Percentiles rank a stretch among this genome's conserved stretches.
These are phyloP conservation scores for Homarus gammarus DNA, from an alignment of 2,888 invertebrate genomes.

Conservation along the genomic window DNA sequence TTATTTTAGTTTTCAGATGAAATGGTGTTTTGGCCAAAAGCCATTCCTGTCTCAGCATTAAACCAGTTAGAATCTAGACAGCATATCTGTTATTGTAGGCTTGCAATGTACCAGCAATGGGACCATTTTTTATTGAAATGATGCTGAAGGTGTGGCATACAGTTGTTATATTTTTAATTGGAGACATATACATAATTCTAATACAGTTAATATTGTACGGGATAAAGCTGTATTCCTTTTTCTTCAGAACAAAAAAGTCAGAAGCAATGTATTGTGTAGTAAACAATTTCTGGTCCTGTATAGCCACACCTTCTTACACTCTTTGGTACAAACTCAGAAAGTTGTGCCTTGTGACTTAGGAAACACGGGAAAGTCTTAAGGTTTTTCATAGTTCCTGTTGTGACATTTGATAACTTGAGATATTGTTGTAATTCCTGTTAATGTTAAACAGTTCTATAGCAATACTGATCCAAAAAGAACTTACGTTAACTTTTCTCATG, in stretches of 20 bases:
- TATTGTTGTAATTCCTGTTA: no score
- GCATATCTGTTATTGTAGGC: slow-evolving; percentile 10
- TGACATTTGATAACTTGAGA: background rate
- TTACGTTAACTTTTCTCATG: no score
- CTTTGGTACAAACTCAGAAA: slow-evolving; percentile 49
- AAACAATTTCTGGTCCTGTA: background rate
- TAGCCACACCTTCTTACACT: slow-evolving; percentile 20
- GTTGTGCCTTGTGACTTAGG: slow-evolving; percentile 51
- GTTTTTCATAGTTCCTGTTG: slow-evolving; percentile 21
- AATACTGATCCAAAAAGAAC: no score
- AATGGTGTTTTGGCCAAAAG: background rate
- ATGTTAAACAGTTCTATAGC: no score
- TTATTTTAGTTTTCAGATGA: background rate
- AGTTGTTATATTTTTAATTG: background rate
- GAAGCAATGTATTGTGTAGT: background rate
- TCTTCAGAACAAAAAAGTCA: background rate
- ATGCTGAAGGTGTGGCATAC: slow-evolving; percentile 22
- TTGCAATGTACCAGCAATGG: slow-evolving; percentile 31
- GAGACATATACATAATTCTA: background rate
- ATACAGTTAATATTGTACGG: no score
- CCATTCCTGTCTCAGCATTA: no score
- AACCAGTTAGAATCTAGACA: background rate
- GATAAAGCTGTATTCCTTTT: background rate
- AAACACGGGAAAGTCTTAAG: background rate
- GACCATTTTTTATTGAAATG: slow-evolving; percentile 37